phyloP scores from a whole-genome alignment of 64 coral and sea anemone species.

The Montipora sp. region DNA sequence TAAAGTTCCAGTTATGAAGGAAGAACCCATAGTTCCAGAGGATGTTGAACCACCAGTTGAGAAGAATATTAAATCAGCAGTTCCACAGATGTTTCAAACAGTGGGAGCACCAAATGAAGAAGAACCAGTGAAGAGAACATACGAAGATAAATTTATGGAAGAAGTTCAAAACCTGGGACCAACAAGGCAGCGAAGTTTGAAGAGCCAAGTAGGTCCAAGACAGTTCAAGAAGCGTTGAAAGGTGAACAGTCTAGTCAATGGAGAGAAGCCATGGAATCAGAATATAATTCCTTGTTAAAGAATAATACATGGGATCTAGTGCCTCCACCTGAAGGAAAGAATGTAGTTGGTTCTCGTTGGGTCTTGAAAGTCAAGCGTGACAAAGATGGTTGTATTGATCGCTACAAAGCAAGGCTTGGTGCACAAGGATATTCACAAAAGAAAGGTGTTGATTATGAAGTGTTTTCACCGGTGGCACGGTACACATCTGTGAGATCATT shows the following conservation, averaged over 20 bases:
- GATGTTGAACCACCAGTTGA: conserved; percentile 11
- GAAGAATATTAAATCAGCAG: conserved; percentile 3
- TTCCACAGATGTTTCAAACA: conserved; percentile 57
- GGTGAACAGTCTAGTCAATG: conserved; percentile 38
- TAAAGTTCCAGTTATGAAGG: conserved; percentile 19
- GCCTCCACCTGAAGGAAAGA: conserved; percentile 58
- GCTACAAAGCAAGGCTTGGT: conserved; percentile 37
- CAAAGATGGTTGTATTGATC: conserved; percentile 48
- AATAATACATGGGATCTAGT: conserved; percentile 69
- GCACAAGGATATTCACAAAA: conserved; percentile 71
- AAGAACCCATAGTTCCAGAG: conserved; percentile 6
- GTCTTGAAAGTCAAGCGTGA: conserved; percentile 58
- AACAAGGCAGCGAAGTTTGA: conserved; percentile 57
- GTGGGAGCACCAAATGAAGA: conserved; percentile 44
- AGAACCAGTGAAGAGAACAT: conserved; percentile 58
- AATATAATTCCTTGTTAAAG: conserved; percentile 41
- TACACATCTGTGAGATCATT: conserved; percentile 54
- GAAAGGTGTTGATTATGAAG: conserved; percentile 68
- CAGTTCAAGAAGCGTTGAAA: conserved; percentile 58
- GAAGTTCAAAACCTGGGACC: conserved; percentile 68
- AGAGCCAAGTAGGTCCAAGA: conserved; percentile 34
- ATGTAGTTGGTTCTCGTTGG: conserved; percentile 58
- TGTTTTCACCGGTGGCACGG: conserved; percentile 66
- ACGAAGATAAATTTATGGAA: conserved; percentile 69
- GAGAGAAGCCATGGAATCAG: conserved; percentile 50